Evolutionary conservation across 2,888 invertebrate species (phyloP).

Genomic region (Meteorus cinctellus): DNA sequence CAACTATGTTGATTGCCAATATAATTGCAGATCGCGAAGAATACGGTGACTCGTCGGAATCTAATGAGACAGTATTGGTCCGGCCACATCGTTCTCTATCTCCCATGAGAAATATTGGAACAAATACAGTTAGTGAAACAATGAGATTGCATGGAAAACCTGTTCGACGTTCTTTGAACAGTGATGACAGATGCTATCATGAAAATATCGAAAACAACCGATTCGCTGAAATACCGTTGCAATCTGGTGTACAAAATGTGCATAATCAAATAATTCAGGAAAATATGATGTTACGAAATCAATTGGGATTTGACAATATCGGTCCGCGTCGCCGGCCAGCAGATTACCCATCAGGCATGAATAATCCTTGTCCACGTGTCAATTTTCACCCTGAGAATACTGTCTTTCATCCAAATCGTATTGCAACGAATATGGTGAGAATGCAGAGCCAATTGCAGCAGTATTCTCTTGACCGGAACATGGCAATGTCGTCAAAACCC

Average conservation of each 20-base stretch:
- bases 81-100: slow-evolving; percentile 67
- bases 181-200: slow-evolving; percentile 50
- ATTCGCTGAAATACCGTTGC: slow-evolving; percentile 66
- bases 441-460: slow-evolving; percentile 65
- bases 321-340: slow-evolving; percentile 36
- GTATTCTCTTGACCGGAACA: slow-evolving; percentile 52
- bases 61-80: slow-evolving; percentile 69
- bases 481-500: slow-evolving; percentile 69
- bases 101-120: slow-evolving; percentile 68
- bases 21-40: slow-evolving; percentile 61
- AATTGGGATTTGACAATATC: slow-evolving; percentile 46
- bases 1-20: background rate
- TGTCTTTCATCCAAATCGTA: slow-evolving; percentile 53
- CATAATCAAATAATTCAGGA: slow-evolving; percentile 72
- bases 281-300: slow-evolving; percentile 69
- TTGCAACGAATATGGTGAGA: slow-evolving; percentile 58
- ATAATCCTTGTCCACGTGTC: slow-evolving; percentile 40
- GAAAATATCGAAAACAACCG: slow-evolving; percentile 56
- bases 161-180: slow-evolving; percentile 57
- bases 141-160: slow-evolving; percentile 55
- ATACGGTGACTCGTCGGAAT: slow-evolving; percentile 71
- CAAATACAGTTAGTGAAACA: slow-evolving; percentile 64
- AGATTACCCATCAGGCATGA: slow-evolving; percentile 43
- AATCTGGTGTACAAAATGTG: slow-evolving; percentile 70
- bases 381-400: slow-evolving; percentile 25